phyloP scores from a whole-genome alignment of 2,113 vertebrate species.

The Sylvilagus bachmani region DNA sequence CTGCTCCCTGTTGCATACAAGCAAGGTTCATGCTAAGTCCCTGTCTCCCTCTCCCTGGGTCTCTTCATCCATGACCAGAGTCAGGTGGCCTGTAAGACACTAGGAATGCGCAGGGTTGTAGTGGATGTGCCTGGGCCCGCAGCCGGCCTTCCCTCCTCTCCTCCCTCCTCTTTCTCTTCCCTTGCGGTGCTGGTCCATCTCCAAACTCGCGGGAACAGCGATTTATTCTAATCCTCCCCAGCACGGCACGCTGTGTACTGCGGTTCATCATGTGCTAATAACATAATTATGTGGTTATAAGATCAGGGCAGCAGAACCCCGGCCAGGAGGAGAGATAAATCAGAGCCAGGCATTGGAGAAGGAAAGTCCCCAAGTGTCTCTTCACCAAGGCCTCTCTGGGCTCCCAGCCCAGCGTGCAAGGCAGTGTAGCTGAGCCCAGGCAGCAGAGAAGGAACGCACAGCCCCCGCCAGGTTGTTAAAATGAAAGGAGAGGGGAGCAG shows the following conservation, averaged over 20 bases:
- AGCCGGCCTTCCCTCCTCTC: not conserved
- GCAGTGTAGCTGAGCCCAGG: not conserved
- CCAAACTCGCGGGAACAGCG: not conserved
- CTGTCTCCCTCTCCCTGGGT: not conserved
- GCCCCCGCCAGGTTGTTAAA: not conserved
- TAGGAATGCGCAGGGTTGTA: fast-evolving
- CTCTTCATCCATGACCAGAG: not conserved
- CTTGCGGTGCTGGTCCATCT: not conserved
- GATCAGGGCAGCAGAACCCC: conserved; percentile 70
- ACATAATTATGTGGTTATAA: conserved; percentile 49
- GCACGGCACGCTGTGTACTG: not conserved
- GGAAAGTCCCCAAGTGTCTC: conserved; percentile 43
- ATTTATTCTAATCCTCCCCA: not conserved
- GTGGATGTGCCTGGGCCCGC: fast-evolving
- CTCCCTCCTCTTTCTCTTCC: not conserved
- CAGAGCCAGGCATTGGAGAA: conserved; percentile 1
- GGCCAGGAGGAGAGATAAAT: conserved; percentile 54
- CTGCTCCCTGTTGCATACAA: not conserved
- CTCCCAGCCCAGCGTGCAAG: not conserved
- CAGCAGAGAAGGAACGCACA: not conserved
- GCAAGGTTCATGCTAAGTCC: not conserved
- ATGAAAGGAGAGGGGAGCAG: not conserved
- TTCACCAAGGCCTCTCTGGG: conserved; percentile 22
- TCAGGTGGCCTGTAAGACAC: not conserved
- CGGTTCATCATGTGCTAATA: conserved; percentile 64